A percentile compares a stretch with the other conserved stretches of the same genome.
Evolutionary conservation across 2,113 vertebrate genomes (phyloP).

Genomic region (Heliornis fulica): DNA sequence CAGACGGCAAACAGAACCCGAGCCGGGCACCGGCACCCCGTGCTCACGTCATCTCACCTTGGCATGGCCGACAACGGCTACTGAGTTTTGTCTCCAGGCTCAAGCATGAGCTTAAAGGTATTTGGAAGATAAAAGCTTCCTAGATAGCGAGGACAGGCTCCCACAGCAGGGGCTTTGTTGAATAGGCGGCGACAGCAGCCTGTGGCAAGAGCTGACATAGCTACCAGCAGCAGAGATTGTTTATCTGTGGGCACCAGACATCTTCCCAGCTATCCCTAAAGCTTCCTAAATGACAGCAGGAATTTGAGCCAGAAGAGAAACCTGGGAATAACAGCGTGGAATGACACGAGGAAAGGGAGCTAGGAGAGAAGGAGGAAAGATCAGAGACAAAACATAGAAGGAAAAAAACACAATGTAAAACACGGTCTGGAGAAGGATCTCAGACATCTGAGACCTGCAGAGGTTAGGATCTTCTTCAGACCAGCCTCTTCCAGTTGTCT

Average conservation of each 20-base stretch:
- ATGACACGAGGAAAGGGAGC: not conserved
- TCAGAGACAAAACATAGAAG: not conserved
- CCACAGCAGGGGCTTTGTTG: not conserved
- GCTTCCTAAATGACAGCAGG: not conserved
- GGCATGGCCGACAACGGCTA: not conserved
- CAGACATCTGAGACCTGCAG: not conserved
- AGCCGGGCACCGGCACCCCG: not conserved
- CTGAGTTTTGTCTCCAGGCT: not conserved
- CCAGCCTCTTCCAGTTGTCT: not conserved
- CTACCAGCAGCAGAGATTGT: not conserved
- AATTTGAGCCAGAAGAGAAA: not conserved
- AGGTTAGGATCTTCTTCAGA: not conserved
- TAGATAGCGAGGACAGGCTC: not conserved
- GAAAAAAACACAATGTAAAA: not conserved
- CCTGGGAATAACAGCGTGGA: not conserved
- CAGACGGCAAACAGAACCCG: not conserved
- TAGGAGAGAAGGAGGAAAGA: not conserved
- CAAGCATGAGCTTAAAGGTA: not conserved
- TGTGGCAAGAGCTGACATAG: not conserved
- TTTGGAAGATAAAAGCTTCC: conserved; percentile 3
- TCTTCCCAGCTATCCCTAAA: not conserved
- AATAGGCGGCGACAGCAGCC: not conserved
- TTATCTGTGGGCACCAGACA: not conserved
- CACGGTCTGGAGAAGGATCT: not conserved
- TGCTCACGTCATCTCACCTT: not conserved